Conservation (phyloP, 1,140 invertebrate species). For the Diuraphis noxia region DNA sequence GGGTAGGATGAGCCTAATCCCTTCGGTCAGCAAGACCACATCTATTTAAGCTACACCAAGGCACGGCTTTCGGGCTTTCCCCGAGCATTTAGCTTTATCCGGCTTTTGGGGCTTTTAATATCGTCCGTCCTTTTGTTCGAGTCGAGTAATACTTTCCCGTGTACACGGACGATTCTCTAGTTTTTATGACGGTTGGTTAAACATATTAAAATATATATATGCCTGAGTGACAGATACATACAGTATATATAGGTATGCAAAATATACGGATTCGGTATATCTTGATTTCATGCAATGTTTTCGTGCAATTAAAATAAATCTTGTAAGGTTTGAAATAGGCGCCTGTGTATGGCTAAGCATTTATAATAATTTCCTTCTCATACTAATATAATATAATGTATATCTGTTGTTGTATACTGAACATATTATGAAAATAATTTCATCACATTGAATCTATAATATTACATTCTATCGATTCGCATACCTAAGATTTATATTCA, state of each 20-base stretch:
- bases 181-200: conserved; percentile 38
- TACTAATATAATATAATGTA: neutral
- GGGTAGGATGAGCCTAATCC: conserved; percentile 50
- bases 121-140: conserved; percentile 52
- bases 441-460: neutral
- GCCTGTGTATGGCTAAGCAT: neutral
- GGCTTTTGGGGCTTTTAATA: conserved; percentile 53
- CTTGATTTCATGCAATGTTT: neutral
- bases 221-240: neutral
- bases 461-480: neutral
- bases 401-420: no score
- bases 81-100: conserved; percentile 53
- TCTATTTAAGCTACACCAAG: conserved; percentile 51
- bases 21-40: conserved; percentile 52
- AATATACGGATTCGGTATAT: neutral
- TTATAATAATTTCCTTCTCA: neutral
- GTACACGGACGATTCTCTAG: conserved; percentile 26
- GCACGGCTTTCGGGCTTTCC: conserved; percentile 49
- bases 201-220: neutral
- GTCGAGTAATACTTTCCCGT: conserved; percentile 33
- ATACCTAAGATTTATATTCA: neutral
- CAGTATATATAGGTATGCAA: no score
- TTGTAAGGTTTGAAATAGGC: no score
- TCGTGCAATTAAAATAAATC: neutral
- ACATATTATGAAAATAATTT: neutral